Conservation (phyloP, 2,888 invertebrate genomes). For the Tipula unca region DNA sequence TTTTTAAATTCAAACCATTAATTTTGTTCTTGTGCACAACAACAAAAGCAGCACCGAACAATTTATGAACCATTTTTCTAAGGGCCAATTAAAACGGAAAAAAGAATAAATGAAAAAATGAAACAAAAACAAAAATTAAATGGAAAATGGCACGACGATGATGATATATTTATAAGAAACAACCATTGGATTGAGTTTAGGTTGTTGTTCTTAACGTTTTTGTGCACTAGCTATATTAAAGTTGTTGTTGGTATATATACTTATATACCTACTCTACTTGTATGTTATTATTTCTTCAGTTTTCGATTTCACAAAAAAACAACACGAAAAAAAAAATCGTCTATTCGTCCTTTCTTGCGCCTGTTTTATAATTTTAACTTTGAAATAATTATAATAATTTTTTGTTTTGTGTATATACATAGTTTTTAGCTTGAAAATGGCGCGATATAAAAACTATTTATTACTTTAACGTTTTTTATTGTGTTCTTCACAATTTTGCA, state of each 20-base stretch:
- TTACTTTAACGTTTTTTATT: not conserved
- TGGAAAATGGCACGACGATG: not conserved
- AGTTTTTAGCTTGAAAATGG: not conserved
- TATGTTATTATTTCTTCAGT: not conserved
- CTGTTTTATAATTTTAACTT: not conserved
- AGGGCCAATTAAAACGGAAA: not conserved
- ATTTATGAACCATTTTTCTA: slow-evolving; percentile 14
- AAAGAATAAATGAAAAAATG: too few species aligned
- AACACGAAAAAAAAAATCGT: too few species aligned
- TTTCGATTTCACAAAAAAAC: not conserved
- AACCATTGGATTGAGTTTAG: not conserved
- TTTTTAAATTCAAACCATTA: slow-evolving; percentile 8
- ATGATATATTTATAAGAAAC: not conserved
- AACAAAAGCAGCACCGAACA: not conserved
- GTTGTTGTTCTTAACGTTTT: not conserved
- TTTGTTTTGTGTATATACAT: not conserved
- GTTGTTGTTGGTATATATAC: not conserved
- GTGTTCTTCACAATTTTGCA: not conserved
- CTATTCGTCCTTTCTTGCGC: not conserved
- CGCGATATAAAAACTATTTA: not conserved
- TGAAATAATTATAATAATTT: not conserved
- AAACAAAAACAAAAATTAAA: not conserved
- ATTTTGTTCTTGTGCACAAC: not conserved
- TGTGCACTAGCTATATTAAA: not conserved
- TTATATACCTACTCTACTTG: not conserved